Conservation (phyloP, 2,888 invertebrate species). For the Torymus aiolomorphi region DNA sequence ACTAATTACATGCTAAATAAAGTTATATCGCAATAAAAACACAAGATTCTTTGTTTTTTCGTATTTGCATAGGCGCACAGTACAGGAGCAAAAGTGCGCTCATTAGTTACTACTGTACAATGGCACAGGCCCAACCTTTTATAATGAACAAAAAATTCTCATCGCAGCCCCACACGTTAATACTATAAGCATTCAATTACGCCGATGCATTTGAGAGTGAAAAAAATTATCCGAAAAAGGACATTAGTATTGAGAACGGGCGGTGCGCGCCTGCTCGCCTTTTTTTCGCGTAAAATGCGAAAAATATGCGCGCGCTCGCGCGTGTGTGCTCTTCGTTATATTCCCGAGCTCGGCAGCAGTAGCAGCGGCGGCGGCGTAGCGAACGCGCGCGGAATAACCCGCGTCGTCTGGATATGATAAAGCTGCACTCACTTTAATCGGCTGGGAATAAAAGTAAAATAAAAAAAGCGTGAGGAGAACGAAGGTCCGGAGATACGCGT, state of each 20-base stretch:
- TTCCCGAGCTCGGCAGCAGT: not conserved
- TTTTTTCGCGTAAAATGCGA: slow-evolving; percentile 34
- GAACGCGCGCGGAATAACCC: slow-evolving; percentile 15
- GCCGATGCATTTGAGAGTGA: slow-evolving; percentile 19
- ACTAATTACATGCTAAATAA: too few relatives aligned
- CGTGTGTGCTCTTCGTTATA: slow-evolving; percentile 37
- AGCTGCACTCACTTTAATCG: slow-evolving; percentile 68
- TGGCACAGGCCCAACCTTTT: too few relatives aligned
- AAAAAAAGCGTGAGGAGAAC: slow-evolving; percentile 39
- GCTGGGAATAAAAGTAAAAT: slow-evolving; percentile 61
- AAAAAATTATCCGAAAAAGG: slow-evolving; percentile 30
- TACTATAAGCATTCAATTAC: slow-evolving; percentile 34
- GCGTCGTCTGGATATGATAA: slow-evolving; percentile 49
- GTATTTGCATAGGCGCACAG: too few relatives aligned
- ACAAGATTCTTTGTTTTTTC: too few relatives aligned
- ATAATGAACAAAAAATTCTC: too few relatives aligned
- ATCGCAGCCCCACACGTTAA: too few relatives aligned
- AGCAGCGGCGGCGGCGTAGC: too few relatives aligned
- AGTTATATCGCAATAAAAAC: too few relatives aligned
- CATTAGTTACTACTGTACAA: too few relatives aligned
- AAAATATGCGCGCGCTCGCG: slow-evolving; percentile 29
- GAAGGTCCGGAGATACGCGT: not conserved
- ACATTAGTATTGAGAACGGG: slow-evolving; percentile 20
- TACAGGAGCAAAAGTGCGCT: not conserved
- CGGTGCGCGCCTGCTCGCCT: not conserved